phyloP scores from a whole-genome alignment of 2,797 vertebrate genomes.

The Leptoclinus maculatus region DNA sequence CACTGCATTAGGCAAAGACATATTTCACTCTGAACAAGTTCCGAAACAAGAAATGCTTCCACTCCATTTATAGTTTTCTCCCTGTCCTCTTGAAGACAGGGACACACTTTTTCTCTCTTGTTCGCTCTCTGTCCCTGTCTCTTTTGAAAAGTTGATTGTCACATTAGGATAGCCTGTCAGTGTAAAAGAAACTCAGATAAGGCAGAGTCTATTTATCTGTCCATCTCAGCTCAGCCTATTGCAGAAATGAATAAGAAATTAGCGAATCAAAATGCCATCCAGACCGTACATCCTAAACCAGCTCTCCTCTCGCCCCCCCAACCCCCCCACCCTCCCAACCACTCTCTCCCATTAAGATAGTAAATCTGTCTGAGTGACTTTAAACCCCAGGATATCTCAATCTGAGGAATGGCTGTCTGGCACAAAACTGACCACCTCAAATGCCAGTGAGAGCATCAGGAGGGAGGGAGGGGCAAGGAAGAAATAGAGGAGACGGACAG shows the following conservation, averaged over 20 bases:
- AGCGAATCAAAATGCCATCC: conserved; percentile 60
- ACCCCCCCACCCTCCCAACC: not conserved
- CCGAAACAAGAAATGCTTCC: conserved; percentile 51
- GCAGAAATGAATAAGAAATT: conserved; percentile 68
- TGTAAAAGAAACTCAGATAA: conserved; percentile 50
- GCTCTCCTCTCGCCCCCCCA: not conserved
- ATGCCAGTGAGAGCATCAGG: conserved; percentile 69
- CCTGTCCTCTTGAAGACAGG: conserved; percentile 30
- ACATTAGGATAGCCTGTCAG: conserved; percentile 52
- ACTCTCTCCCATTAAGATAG: conserved; percentile 68
- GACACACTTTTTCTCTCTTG: conserved; percentile 19
- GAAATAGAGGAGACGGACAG: conserved; percentile 45
- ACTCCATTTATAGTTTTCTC: conserved; percentile 26
- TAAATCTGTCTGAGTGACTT: conserved; percentile 83
- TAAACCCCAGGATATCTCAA: conserved; percentile 81
- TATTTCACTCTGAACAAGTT: conserved; percentile 68
- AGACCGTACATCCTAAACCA: conserved; percentile 25
- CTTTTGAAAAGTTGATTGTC: conserved; percentile 49
- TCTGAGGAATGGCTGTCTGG: conserved; percentile 82
- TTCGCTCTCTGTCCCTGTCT: conserved; percentile 24
- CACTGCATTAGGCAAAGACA: conserved; percentile 70
- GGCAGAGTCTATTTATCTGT: conserved; percentile 66
- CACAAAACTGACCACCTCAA: conserved; percentile 62
- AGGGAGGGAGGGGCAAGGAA: conserved; percentile 37
- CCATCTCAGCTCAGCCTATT: conserved; percentile 49